Base-by-base conservation (phyloP, 2,113 vertebrate genomes). In the Setophaga coronata region DNA sequence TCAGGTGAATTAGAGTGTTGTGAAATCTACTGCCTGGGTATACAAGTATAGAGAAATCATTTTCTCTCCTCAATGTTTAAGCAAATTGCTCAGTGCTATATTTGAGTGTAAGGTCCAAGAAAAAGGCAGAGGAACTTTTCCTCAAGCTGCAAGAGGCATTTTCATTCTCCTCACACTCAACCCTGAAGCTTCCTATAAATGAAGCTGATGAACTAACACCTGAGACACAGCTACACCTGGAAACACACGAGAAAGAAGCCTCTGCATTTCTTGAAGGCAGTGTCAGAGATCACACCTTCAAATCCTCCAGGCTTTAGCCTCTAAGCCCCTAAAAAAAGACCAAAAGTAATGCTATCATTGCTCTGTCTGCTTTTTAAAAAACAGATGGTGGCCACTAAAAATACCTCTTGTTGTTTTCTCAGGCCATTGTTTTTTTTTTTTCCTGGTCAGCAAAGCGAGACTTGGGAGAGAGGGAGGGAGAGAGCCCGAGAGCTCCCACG, bases 301-400 rank as follows among this genome's bases (percentile, higher is more conserved):
- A 96, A 97, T 94, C 82, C 73, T 96, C 56, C 3, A 66, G 93
- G 70, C 58, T 97, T 96, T 94, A 88, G 86, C 95, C 89, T 97
- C 34, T 87, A 93, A 95, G 69, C 67, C 73, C 53, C 74, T 78
- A 73, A 78, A 62, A 90, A 74, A 83, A 54, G 38, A 70, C 74
- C 31, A 64, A 53, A 89, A 94, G 56, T 72, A 95, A 86, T 50
- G 29, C 56, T 78, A 50, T 33, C 21, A 6, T 23, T 31, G 60
- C 72, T 76, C 43, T 19, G 53, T 23, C 69, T 66, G 70, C 90
- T 80, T 95, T 86, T 66, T 33, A 48, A 83, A 95, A 96, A 92
- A 56, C 72, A 92, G 47, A 62, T 8, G 31, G 50, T 12, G 14
- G 86, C 74, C 14, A 58, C 87, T 73, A 86, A 80, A 96, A 88